phyloP scores from a whole-genome alignment of 2,888 invertebrate genomes.

The Noctua comes region DNA sequence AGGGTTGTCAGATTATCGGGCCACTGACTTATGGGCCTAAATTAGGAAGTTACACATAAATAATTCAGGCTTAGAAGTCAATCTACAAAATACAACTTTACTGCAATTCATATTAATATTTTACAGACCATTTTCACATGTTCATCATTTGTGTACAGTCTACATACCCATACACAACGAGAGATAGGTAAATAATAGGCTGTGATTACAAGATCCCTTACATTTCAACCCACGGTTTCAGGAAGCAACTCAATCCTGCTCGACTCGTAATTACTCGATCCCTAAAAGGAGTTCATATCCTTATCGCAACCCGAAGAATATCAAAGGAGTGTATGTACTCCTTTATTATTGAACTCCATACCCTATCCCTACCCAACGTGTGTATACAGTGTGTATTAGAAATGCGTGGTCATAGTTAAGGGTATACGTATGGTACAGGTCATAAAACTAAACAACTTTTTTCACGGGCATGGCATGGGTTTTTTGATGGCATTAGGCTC shows the following conservation, averaged over 20 bases:
- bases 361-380: not conserved
- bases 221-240: conserved; percentile 12
- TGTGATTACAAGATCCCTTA: not conserved
- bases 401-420: not conserved
- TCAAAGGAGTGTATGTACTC: conserved; percentile 13
- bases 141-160: too few relatives aligned
- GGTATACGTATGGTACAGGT: not conserved
- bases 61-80: not conserved
- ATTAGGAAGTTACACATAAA: too few relatives aligned
- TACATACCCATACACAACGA: not conserved
- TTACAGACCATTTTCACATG: too few relatives aligned
- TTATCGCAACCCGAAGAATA: conserved; percentile 18
- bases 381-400: not conserved
- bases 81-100: not conserved
- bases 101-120: not conserved
- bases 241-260: conserved; percentile 26
- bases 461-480: not conserved
- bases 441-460: not conserved
- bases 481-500: not conserved
- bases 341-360: conserved; percentile 1
- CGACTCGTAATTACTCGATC: conserved; percentile 29
- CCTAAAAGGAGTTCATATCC: conserved; percentile 21
- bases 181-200: conserved; percentile 6
- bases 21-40: not conserved
- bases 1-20: too few relatives aligned